Base-by-base conservation (phyloP, 2,797 vertebrate species). In the Pachyuromys duprasi region DNA sequence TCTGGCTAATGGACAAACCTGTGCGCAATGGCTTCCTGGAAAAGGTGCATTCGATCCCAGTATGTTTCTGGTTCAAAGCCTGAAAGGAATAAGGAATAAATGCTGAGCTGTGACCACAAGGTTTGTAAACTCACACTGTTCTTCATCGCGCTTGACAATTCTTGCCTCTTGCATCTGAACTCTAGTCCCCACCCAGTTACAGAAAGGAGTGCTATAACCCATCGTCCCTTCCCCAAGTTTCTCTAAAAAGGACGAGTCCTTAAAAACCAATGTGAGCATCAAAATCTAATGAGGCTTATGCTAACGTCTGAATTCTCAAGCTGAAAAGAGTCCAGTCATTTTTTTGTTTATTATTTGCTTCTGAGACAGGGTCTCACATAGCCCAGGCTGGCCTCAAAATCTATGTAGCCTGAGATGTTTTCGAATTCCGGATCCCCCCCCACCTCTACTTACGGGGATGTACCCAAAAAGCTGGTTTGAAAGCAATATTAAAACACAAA, bases 31-130 rank as follows among this genome's bases (percentile, higher is more conserved):
- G 99, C 99, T 97, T 99, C 99, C 97, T 99, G 99, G 18, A 99
- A 99, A 42, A 99, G 99, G 97, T 99, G 99, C 99, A 99, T 99
- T 96, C 99, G 99, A 93, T 99, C 99, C 99, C 99, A 99, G 97
- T 99, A 99, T 0, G 99, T 99, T 98, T 99, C 99, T 0, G 99
- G 99, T 96, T 99, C 99, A 55, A 99, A 99, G 14, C 99, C 99
- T 99, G 96, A 75, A 98, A 98, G 13, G 97, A 96, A 78, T 39
- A 75, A 74, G 69, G 72, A 31, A 57, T 45, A 95, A 96, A 53
- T 4, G 72, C 82, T 92, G 42, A 89, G 93, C 8, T 70, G 45
- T 12, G 42, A 42, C 65, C 3, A 75, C 39, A 55, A 33, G 53
- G 57, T 53, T 3, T 74, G 45, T 24, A 33, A 49, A 93, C 26